Evolutionary conservation across 2,113 vertebrate genomes (phyloP), one percentile per base, ranked within the genome.

Genomic region (Takifugu flavidus): DNA sequence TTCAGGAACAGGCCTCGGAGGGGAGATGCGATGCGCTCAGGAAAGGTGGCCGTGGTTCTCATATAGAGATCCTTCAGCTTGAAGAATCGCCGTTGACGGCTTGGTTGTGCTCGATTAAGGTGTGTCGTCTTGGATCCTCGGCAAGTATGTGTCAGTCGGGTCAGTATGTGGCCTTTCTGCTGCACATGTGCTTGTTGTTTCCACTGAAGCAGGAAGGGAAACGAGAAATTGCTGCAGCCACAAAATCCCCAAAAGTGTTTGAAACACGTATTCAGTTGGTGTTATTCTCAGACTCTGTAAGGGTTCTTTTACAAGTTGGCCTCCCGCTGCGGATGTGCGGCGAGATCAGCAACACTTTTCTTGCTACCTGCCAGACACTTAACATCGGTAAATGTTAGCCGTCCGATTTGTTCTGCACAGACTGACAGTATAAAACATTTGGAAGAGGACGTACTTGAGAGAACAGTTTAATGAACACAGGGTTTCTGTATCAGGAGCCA

Each of bases 11-110:
- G 74, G 78, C 70, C 80, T 80, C 61, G 69, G 67, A 77, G 85
- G 70, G 77, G 71, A 85, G 70, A 79, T 80, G 75, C 74, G 82
- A 77, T 88, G 82, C 67, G 87, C 89, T 85, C 75, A 71, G 64
- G 65, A 60, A 75, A 80, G 76, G 76, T 83, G 70, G 53, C 56
- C 65, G 67, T 74, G 84, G 71, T 87, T 86, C 88, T 83, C 65
- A 74, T 63, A 58, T 57, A 50, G 68, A 69, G 71, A 80, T 78
- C 66, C 61, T 62, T 65, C 52, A 25, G 58, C 68, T 81, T 13
- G 65, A 65, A 87, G 72, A 20, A 20, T 20, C 20, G 20, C 20
- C 20, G 20, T 20, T 20, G 20, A 20, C 20, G 20, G 20, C 20
- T 20, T 20, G 20, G 20, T 20, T 20, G 20, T 20, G 20, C 20